These are phyloP conservation scores for Stomatorhinus walkeri DNA, from an alignment of 2,797 vertebrate species.

Conservation along the genomic window DNA sequence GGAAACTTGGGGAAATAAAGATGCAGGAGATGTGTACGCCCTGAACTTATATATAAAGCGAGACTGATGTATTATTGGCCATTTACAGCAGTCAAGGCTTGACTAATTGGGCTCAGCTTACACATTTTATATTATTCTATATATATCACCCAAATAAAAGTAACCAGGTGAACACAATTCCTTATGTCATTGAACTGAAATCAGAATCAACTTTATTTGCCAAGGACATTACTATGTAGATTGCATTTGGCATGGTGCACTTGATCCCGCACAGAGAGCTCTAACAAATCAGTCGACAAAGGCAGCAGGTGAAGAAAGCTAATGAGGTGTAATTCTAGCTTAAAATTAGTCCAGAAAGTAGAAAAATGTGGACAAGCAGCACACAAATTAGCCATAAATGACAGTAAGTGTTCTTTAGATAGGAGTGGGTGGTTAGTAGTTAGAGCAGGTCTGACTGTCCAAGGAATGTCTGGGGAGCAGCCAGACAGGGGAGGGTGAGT, in stretches of 20 bases:
- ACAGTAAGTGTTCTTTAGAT: background rate
- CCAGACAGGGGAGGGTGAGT: background rate
- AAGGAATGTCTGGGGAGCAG: background rate
- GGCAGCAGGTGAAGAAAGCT: background rate
- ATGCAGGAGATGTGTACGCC: background rate
- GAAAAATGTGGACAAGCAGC: background rate
- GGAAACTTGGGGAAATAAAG: background rate
- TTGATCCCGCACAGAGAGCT: background rate
- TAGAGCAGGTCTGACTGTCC: background rate
- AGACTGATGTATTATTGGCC: background rate
- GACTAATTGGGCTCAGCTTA: background rate
- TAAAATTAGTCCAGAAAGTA: background rate
- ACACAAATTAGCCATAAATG: background rate
- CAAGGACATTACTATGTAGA: background rate
- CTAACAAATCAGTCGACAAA: background rate
- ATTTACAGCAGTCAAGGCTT: background rate
- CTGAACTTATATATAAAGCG: background rate
- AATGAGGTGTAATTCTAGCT: background rate
- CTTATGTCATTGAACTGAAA: background rate
- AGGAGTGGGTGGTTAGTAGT: background rate
- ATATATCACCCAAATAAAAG: background rate
- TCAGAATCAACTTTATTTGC: background rate
- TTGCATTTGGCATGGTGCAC: background rate
- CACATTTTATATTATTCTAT: background rate
- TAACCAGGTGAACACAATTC: background rate